Evolutionary conservation across 2,888 invertebrate genomes (phyloP).

Genomic region (Agrotis puta): DNA sequence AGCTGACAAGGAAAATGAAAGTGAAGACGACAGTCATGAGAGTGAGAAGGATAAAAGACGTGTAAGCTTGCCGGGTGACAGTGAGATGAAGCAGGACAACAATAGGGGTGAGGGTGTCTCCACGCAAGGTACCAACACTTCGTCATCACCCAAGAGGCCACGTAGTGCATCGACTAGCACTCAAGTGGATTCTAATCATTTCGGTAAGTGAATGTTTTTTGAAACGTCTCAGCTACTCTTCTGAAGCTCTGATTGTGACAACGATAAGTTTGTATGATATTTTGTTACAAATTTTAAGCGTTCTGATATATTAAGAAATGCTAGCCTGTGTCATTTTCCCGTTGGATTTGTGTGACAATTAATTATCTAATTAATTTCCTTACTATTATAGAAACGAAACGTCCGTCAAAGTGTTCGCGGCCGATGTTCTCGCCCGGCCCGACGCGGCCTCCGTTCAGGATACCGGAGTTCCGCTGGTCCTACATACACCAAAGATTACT

Average conservation of each 20-base stretch:
- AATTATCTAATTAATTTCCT: not conserved
- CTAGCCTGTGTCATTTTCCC: not conserved
- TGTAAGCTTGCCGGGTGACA: constrained; percentile 92
- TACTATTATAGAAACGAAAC: constrained; percentile 86
- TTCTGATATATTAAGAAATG: not conserved
- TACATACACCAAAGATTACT: constrained; percentile 99
- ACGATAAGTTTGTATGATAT: not conserved
- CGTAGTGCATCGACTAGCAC: constrained; percentile 95
- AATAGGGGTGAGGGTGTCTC: constrained; percentile 82
- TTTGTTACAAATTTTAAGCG: not conserved
- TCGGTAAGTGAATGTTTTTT: constrained; percentile 91
- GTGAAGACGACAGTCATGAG: constrained; percentile 81
- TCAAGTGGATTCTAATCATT: constrained; percentile 96
- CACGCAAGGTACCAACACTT: constrained; percentile 84
- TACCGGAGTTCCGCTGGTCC: constrained; percentile 99
- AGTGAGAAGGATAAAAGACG: constrained; percentile 90
- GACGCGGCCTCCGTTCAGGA: constrained; percentile 98
- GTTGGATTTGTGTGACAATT: no score
- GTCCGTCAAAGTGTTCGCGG: constrained; percentile 93
- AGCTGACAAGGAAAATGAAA: constrained; percentile 84
- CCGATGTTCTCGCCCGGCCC: constrained; percentile 98
- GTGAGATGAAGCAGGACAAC: constrained; percentile 86
- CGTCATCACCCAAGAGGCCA: constrained; percentile 93
- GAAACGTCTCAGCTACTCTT: not conserved
- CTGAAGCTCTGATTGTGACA: not conserved